These are phyloP conservation scores for Cololabis saira DNA, from an alignment of 2,113 vertebrate genomes.

Conservation along the genomic window DNA sequence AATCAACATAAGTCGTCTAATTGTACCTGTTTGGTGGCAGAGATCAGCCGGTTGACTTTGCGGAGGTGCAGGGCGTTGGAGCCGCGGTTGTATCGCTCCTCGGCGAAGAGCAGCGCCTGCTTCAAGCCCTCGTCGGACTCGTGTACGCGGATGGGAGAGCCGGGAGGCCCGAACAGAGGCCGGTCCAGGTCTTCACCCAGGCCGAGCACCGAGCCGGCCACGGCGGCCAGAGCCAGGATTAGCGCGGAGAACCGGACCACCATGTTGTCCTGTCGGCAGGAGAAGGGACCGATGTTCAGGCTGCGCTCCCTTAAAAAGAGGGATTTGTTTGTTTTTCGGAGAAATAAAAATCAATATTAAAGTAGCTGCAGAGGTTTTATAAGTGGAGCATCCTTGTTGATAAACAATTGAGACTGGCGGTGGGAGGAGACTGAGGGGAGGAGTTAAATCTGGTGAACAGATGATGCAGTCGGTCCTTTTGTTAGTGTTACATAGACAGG, in stretches of 20 bases:
- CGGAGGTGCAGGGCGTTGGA: constrained; percentile 84
- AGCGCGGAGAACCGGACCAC: constrained; percentile 12
- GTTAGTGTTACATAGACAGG: too few relatives aligned
- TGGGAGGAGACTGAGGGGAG: constrained; percentile 40
- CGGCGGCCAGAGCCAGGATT: constrained; percentile 52
- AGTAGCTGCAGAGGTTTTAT: neutral
- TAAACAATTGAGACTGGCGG: constrained; percentile 40
- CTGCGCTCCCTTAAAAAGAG: neutral
- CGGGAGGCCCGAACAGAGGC: constrained; percentile 69
- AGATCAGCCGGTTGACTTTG: constrained; percentile 78
- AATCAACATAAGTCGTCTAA: neutral
- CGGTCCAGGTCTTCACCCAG: constrained; percentile 59
- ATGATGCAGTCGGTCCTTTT: neutral
- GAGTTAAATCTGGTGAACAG: constrained; percentile 21
- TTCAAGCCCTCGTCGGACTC: constrained; percentile 75
- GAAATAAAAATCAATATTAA: constrained; percentile 16
- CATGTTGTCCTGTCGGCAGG: constrained; percentile 47
- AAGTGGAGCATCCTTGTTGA: constrained; percentile 28
- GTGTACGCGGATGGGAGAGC: constrained; percentile 57
- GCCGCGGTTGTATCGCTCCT: constrained; percentile 84
- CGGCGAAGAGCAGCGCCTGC: constrained; percentile 79
- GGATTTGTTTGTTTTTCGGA: constrained; percentile 16
- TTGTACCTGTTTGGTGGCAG: constrained; percentile 81
- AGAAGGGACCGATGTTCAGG: neutral
- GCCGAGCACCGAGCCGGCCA: constrained; percentile 49